A percentile compares a stretch with the other conserved stretches of the same genome.
These are phyloP conservation scores for Tauraco erythrolophus DNA, from an alignment of 2,113 vertebrate species.

Conservation along the genomic window DNA sequence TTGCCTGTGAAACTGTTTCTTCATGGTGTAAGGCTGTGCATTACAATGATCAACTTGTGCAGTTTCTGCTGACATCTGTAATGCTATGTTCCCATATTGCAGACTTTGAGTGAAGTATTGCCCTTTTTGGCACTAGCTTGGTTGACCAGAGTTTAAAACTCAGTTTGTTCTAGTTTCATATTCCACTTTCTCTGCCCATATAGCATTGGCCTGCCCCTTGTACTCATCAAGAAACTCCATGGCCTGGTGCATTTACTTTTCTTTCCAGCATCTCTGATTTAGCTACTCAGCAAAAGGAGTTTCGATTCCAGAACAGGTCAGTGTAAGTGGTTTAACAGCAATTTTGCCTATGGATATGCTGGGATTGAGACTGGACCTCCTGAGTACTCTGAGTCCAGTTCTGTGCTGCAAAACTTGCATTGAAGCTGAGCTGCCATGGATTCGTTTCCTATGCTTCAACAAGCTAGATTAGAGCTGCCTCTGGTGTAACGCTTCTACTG, in stretches of 20 bases:
- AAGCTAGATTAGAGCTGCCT: neutral
- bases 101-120: neutral
- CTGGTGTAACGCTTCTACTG: neutral
- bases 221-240: neutral
- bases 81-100: accelerated
- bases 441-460: neutral
- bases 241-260: neutral
- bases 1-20: constrained; percentile 39
- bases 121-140: neutral
- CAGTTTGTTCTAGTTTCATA: neutral
- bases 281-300: neutral
- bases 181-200: too few relatives aligned
- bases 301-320: neutral
- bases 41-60: neutral
- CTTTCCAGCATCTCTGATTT: neutral
- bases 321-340: neutral
- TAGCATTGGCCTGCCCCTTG: neutral
- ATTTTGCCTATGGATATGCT: neutral
- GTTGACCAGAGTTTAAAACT: neutral
- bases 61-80: neutral
- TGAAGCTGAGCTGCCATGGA: neutral
- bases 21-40: neutral
- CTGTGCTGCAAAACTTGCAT: neutral
- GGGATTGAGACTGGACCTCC: neutral
- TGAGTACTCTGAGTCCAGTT: neutral